Evolutionary conservation across 2,888 invertebrate species (phyloP), one percentile per base, ranked within the genome.

Genomic region (Leptopilina drosophilae): DNA sequence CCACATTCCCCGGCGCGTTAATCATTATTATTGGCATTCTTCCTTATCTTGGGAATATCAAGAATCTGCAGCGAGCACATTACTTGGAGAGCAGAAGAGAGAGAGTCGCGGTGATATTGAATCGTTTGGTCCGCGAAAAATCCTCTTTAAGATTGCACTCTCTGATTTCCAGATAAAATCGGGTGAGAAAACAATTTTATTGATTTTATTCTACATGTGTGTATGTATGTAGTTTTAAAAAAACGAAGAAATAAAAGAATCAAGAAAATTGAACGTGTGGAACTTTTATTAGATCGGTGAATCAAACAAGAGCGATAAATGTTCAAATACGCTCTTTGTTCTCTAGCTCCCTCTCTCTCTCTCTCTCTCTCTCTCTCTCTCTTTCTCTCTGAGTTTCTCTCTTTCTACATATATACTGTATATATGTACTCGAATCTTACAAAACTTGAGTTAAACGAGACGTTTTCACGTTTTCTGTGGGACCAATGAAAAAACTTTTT

Each of bases 11-110:
- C 59, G 46, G 65, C 53, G 77, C 64, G 77, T 83, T 83, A 82
- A 83, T 84, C 83, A 84, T 84, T 80, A 82, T 82, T 82, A 82
- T 81, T 83, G 82, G 80, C 79, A 80, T 78, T 76, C 78, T 80
- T 79, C 64, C 59, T 42, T 40, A 73, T 53, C 14, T 53, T 11
- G 46, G 33, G 12, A 53, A 73, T 73, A 73, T 26, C 26, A 46
- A 62, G 62, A 62, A 62, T 76, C 76, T 49, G 20, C 76, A 64
- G 33, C 64, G 64, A 42, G 11, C 76, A 20, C 12, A 53, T 7
- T 33, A 33, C 5, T 33, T 33, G 33, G 33, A 33, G 33, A 33
- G 33, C 1, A 33, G 5, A 3, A 26, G 33, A 33, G 33, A 33
- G 33, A 33, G 33, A 33, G 33, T 33, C 33, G 33, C 53, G 26